A percentile compares a stretch with the other conserved stretches of the same genome.
Evolutionary conservation across 2,113 vertebrate species (phyloP).

Genomic region (Chionodraco myersi): DNA sequence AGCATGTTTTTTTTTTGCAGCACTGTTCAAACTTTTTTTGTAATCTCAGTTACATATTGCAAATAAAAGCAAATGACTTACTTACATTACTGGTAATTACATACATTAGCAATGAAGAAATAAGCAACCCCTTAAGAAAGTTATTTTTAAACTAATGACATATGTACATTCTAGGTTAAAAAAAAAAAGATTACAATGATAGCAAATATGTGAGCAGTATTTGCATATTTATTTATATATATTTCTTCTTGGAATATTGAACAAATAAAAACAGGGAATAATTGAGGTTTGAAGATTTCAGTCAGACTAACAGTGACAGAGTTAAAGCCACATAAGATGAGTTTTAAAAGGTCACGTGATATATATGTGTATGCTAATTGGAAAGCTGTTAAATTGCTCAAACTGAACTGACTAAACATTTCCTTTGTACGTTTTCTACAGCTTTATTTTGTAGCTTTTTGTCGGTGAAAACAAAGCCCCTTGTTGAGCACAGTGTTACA

Average conservation of each 20-base stretch:
- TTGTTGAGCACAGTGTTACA: conserved; percentile 10
- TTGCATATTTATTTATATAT: background rate
- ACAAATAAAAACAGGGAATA: background rate
- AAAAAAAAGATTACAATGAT: background rate
- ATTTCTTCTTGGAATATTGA: background rate
- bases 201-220: too few relatives aligned
- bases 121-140: too few relatives aligned
- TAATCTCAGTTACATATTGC: background rate
- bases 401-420: background rate
- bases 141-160: too few relatives aligned
- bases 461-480: conserved; percentile 36
- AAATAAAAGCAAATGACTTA: too few relatives aligned
- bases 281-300: background rate
- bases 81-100: too few relatives aligned
- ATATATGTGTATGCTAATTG: background rate
- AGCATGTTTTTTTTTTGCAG: background rate
- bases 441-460: conserved; percentile 7
- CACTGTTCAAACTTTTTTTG: background rate
- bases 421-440: background rate
- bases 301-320: too few relatives aligned
- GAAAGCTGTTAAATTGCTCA: too few relatives aligned
- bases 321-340: background rate
- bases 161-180: too few relatives aligned
- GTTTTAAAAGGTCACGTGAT: background rate
- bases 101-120: background rate